These are phyloP conservation scores for Coreius guichenoti DNA, from an alignment of 2,797 vertebrate genomes.

Conservation along the genomic window DNA sequence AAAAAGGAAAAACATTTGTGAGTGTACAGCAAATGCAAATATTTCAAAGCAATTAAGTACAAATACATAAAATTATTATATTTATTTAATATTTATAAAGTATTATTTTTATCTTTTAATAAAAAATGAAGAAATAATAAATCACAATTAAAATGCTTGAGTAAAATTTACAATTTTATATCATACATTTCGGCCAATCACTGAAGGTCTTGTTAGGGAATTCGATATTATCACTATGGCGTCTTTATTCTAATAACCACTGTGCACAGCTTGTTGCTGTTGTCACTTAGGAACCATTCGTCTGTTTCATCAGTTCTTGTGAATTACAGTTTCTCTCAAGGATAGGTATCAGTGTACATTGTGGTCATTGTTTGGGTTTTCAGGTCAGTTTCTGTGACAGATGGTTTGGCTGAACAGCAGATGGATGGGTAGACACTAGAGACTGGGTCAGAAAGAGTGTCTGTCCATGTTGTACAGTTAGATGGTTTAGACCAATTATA, in stretches of 20 bases:
- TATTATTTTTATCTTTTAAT: background rate
- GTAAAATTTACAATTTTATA: background rate
- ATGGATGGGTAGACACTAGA: constrained; percentile 51
- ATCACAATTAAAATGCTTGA: background rate
- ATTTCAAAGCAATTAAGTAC: background rate
- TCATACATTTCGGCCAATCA: background rate
- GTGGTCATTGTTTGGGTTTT: constrained; percentile 38
- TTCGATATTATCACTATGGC: background rate
- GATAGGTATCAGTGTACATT: background rate
- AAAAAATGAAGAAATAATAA: background rate
- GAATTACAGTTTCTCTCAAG: constrained; percentile 3
- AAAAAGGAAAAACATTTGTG: too few species aligned
- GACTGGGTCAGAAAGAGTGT: constrained; percentile 21
- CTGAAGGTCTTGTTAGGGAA: background rate
- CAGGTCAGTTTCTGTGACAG: constrained; percentile 47
- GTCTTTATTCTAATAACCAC: background rate
- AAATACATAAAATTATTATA: background rate
- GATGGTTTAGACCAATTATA: background rate
- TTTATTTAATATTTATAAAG: background rate
- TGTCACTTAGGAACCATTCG: background rate
- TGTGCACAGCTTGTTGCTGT: background rate
- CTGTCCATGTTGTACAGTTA: background rate
- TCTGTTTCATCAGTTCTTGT: background rate
- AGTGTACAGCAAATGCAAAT: background rate
- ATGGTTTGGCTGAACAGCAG: constrained; percentile 58